Base-by-base conservation (phyloP, 2,888 invertebrate genomes). In the Megamerina dolium region DNA sequence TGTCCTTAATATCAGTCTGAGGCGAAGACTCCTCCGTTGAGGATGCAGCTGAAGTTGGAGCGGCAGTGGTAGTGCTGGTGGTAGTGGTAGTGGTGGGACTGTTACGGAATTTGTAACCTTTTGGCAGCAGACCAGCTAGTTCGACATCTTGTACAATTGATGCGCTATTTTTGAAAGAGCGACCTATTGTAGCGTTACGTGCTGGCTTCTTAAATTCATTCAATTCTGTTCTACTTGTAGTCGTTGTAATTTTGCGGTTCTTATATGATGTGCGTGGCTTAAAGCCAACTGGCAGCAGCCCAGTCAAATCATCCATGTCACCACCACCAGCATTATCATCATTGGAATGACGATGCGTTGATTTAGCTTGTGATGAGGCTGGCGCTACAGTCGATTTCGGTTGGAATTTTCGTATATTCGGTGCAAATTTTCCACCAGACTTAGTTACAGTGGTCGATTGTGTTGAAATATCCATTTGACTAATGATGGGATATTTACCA, bases 401-500 rank as follows among this genome's bases (percentile, higher is more conserved):
- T 41, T 80, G 76, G 57, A 82, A 84, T 65, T 82, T 83, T 42
- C 80, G 77, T 9, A 83, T 83, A 51, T 79, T 74, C 16, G 80
- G 80, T 32, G 76, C 73, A 42, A 79, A 78, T 45, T 74, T 75
- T 0, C 76, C 76, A 12, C 76, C 64, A n/a, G 77, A 68, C 21
- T 77, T 60, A 3, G 61, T 58, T 3, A 61, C 57, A 4, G 51
- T 58, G 1, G 76, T 65, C 50, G 75, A 63, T 2, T 58, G 57
- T 3, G 69, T 63, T 6, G 65, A 59, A 10, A 53, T 48, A 21
- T 61, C 66, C 62, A 85, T 82, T 66, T 83, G 82, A 38, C 79
- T 81, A 21, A 80, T 77, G 37, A 80, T 80, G 46, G 83, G 77
- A 54, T 86, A 80, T 39, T 83, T 83, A 37, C 84, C 84, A 3